A percentile compares a stretch with the other conserved stretches of the same genome.
Conservation (phyloP, 2,797 vertebrate genomes). For the Margarornis squamiger region DNA sequence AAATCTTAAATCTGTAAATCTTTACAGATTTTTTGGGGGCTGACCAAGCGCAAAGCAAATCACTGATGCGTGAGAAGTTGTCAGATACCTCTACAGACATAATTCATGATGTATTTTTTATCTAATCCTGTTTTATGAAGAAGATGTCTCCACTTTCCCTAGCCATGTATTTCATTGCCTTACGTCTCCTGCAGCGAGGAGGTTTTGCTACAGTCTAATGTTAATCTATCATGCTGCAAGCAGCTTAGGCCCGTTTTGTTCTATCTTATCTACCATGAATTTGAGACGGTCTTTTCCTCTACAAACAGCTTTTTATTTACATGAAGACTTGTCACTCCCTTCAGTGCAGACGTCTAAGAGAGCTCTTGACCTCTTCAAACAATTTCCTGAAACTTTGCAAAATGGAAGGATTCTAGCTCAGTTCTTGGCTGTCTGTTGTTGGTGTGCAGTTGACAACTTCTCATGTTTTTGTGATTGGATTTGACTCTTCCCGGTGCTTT, state of each 20-base stretch:
- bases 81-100: neutral
- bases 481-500: neutral
- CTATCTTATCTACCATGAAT: neutral
- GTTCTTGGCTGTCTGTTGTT: neutral
- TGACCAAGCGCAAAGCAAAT: neutral
- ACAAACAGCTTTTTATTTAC: neutral
- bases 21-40: neutral
- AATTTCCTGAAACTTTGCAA: neutral
- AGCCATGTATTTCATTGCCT: neutral
- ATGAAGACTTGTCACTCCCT: neutral
- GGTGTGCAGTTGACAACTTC: neutral
- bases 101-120: neutral
- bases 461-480: neutral
- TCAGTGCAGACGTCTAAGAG: neutral
- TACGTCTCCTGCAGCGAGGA: neutral
- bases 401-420: neutral
- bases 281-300: neutral
- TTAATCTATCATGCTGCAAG: neutral
- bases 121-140: neutral
- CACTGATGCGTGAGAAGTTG: rapidly evolving
- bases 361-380: neutral
- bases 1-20: neutral
- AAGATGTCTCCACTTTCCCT: neutral
- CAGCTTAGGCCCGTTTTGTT: neutral
- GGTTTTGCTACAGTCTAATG: neutral